Percentiles rank a stretch among this genome's conserved stretches.
These are phyloP conservation scores for Setipinna tenuifilis DNA, from an alignment of 2,797 vertebrate genomes.

Conservation along the genomic window DNA sequence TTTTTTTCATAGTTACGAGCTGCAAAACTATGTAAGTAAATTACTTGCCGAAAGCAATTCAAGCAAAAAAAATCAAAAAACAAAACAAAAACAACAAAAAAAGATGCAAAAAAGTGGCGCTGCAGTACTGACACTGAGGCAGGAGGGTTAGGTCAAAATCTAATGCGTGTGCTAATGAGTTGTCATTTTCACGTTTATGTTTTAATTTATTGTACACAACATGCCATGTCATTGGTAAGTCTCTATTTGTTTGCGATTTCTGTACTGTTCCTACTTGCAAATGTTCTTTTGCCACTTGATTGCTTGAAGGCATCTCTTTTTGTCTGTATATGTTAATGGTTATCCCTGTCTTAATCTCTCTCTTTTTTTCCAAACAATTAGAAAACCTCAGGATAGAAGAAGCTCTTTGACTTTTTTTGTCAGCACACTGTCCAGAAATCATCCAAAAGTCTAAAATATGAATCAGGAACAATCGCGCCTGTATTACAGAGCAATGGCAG, in stretches of 20 bases:
- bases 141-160: neutral
- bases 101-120: constrained; percentile 37
- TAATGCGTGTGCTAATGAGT: neutral
- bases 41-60: constrained; percentile 49
- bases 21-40: constrained; percentile 60
- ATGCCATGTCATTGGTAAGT: neutral
- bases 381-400: constrained; percentile 74
- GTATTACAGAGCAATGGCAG: constrained; percentile 4
- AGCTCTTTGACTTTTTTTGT: neutral
- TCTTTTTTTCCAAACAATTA: constrained; percentile 61
- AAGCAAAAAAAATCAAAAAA: constrained; percentile 8
- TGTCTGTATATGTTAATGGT: constrained; percentile 27
- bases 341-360: constrained; percentile 44
- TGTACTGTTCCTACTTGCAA: constrained; percentile 48
- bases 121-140: constrained; percentile 42
- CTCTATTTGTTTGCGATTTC: constrained; percentile 38
- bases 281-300: constrained; percentile 41
- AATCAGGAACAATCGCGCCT: neutral
- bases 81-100: neutral
- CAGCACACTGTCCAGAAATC: constrained; percentile 12
- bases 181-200: constrained; percentile 47
- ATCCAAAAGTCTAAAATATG: constrained; percentile 13
- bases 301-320: constrained; percentile 52
- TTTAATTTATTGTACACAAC: constrained; percentile 44
- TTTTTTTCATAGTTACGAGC: constrained; percentile 23